These are phyloP conservation scores for Limnephilus rhombicus DNA, from an alignment of 2,888 invertebrate genomes.

Conservation along the genomic window DNA sequence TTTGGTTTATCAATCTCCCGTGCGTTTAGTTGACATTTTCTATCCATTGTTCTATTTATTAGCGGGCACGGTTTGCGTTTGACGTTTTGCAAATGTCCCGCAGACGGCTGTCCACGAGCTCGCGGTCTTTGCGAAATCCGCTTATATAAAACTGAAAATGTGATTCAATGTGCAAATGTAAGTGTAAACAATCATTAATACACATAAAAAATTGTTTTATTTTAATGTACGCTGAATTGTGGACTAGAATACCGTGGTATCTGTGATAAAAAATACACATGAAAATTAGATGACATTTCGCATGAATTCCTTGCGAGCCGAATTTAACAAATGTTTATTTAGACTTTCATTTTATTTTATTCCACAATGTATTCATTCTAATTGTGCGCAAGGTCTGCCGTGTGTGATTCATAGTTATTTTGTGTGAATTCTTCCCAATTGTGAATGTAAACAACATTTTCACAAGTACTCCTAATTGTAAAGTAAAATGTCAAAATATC, in stretches of 20 bases:
- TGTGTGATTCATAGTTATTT: not conserved
- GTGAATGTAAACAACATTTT: not conserved
- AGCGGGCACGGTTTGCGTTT: not conserved
- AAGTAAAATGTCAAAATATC: too few relatives aligned
- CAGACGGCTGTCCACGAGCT: not conserved
- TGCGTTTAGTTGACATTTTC: conserved; percentile 11
- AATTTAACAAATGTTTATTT: not conserved
- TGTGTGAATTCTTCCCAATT: not conserved
- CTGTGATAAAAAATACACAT: not conserved
- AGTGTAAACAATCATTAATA: not conserved
- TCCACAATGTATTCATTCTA: not conserved
- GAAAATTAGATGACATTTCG: not conserved
- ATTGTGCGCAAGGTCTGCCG: not conserved
- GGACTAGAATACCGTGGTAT: not conserved
- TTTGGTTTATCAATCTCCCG: conserved; percentile 15
- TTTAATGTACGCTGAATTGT: not conserved
- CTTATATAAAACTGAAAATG: conserved; percentile 41
- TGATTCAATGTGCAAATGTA: not conserved
- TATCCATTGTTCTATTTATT: conserved; percentile 21
- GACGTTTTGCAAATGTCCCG: conserved; percentile 26
- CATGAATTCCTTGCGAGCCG: not conserved
- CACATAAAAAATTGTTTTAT: not conserved
- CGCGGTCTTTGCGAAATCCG: not conserved
- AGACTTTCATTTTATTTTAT: not conserved
- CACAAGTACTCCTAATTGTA: not conserved